Conservation (phyloP, 2,888 invertebrate species). For the Crepidodera aurea region DNA sequence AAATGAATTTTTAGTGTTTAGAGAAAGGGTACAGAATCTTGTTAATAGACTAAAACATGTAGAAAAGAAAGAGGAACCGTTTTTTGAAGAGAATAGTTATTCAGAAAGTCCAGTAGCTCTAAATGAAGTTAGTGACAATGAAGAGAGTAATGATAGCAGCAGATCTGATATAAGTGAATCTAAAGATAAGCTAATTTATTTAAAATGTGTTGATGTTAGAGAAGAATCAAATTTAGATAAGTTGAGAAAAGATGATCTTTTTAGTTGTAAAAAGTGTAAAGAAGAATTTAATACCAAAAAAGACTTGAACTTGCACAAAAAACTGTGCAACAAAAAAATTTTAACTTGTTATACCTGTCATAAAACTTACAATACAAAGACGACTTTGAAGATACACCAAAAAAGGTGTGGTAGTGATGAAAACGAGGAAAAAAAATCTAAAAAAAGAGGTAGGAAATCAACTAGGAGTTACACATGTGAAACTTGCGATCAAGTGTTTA, state of each 20-base stretch:
- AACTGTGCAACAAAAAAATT: slow-evolving; percentile 13
- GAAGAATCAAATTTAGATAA: background rate
- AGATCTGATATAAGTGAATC: background rate
- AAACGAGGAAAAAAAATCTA: slow-evolving; percentile 11
- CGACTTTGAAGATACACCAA: slow-evolving; percentile 20
- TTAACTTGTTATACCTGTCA: slow-evolving; percentile 20
- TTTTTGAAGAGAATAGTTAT: background rate
- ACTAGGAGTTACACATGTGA: slow-evolving; percentile 44
- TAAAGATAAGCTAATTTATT: background rate
- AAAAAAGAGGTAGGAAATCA: slow-evolving; percentile 23
- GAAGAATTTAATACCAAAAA: slow-evolving; percentile 18
- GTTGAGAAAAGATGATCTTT: background rate
- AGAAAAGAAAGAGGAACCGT: background rate
- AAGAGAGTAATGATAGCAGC: slow-evolving; percentile 13
- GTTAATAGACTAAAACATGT: slow-evolving; percentile 9
- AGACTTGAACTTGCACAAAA: slow-evolving; percentile 9
- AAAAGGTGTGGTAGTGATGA: slow-evolving; percentile 14
- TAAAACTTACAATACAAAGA: slow-evolving; percentile 16
- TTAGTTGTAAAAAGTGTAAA: slow-evolving; percentile 13
- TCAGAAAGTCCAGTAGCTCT: background rate
- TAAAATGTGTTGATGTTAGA: background rate
- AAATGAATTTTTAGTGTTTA: slow-evolving; percentile 19
- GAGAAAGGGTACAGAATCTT: slow-evolving; percentile 9
- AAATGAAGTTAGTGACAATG: background rate
- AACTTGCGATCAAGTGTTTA: slow-evolving; percentile 45